Base-by-base conservation (phyloP, 1,140 invertebrate genomes). In the Drosophila eugracilis region DNA sequence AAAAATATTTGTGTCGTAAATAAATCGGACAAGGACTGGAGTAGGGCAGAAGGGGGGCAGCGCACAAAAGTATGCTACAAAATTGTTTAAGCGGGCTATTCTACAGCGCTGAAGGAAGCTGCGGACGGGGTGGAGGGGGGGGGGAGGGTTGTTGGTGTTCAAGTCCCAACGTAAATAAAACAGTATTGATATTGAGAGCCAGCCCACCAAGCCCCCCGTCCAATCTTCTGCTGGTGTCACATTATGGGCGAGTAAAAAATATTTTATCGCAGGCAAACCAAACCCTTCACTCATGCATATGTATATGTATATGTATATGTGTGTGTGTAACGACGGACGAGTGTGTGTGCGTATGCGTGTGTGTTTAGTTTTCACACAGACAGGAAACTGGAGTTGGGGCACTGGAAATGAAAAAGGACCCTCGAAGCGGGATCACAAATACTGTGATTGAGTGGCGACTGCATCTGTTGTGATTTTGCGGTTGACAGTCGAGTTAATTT, bases 401-500 rank as follows among this genome's bases (percentile, higher is more conserved):
- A 26, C 17, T 50, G 36, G 15, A 14, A 53, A 19, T 45, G 9
- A 37, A 49, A 36, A 50, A 75, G 53, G 41, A 52, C 66, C 65
- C 80, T 85, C 53, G 55, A 83, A 75, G 50, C 45, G 49, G 44
- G 54, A 63, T 26, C 42, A 77, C 74, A 77, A 72, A 84, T 76
- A 79, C 62, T 30, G 76, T 86, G 81, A 85, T 85, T 85, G 80
- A 85, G 81, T 80, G 80, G 36, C 81, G 62, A 77, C 81, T 85
- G 80, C 80, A 86, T 86, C 81, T 85, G 80, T 85, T 85, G 76
- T 85, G 81, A 85, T 85, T 85, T 85, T 85, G 80, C 80, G 81
- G 80, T 86, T 85, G 81, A 86, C 77, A 85, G 80, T 85, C 62
- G 57, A 85, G 81, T 86, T 86, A 86, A 85, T 85, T 85, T 84